phyloP scores from a whole-genome alignment of 2,797 vertebrate genomes.

The Sebastes nivosus region DNA sequence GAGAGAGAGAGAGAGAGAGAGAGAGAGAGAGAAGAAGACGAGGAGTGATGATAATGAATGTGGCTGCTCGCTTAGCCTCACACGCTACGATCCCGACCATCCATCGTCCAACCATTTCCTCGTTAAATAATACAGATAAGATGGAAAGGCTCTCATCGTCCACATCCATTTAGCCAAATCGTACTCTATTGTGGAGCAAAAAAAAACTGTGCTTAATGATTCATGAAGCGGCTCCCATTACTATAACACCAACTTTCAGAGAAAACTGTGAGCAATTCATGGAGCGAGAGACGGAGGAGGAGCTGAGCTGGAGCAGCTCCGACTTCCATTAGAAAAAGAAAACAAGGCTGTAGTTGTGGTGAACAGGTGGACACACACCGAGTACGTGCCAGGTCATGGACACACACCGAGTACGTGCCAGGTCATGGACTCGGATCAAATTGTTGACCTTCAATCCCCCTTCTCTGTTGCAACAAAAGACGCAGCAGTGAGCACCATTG shows the following conservation, averaged over 20 bases:
- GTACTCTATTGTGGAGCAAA: constrained; percentile 46
- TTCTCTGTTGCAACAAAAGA: neutral
- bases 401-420: no score
- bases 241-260: constrained; percentile 27
- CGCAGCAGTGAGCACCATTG: neutral
- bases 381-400: no score
- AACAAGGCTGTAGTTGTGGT: neutral
- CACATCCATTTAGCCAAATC: constrained; percentile 76
- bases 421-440: neutral
- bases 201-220: constrained; percentile 76
- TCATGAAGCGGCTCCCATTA: constrained; percentile 70
- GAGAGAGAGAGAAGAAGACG: neutral
- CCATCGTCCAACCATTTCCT: constrained; percentile 38
- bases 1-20: neutral
- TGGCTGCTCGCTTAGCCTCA: neutral
- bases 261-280: neutral
- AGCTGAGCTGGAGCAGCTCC: neutral
- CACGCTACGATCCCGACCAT: constrained; percentile 28
- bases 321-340: neutral
- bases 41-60: constrained; percentile 37
- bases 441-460: neutral
- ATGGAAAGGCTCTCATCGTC: constrained; percentile 65
- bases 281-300: neutral
- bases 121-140: constrained; percentile 73
- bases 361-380: neutral